A percentile compares a stretch with the other conserved stretches of the same genome.
These are phyloP conservation scores for Schizopygopsis malacanthus DNA, from an alignment of 2,797 vertebrate genomes.

Conservation along the genomic window DNA sequence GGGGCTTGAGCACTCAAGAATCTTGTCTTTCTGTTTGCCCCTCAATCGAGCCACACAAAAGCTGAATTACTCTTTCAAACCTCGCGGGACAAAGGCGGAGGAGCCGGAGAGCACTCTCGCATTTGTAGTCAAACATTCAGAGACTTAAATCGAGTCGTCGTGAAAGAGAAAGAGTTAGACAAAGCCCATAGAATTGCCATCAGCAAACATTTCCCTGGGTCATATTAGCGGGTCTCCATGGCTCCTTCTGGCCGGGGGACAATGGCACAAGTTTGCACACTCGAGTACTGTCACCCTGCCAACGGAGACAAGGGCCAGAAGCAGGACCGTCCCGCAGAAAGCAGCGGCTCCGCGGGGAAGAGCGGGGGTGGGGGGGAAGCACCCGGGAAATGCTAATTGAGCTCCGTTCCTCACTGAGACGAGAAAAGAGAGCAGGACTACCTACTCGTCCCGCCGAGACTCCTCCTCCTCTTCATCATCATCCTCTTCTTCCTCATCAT, in stretches of 20 bases:
- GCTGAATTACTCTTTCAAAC: conserved; percentile 99
- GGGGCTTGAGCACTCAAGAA: conserved; percentile 98
- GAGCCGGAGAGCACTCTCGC: conserved; percentile 99
- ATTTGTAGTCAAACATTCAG: conserved; percentile 99
- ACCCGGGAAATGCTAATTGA: conserved; percentile 93
- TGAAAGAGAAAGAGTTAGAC: conserved; percentile 99
- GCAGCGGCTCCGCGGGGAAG: conserved; percentile 89
- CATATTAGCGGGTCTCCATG: conserved; percentile 99
- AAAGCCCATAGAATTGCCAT: conserved; percentile 99
- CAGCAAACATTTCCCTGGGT: conserved; percentile 99
- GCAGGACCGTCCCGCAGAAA: conserved; percentile 93
- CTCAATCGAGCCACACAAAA: conserved; percentile 99
- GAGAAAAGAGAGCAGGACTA: conserved; percentile 68
- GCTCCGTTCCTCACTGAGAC: conserved; percentile 86
- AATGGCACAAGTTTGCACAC: conserved; percentile 99
- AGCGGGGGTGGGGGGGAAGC: conserved; percentile 81
- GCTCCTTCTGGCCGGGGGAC: conserved; percentile 95
- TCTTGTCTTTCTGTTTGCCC: conserved; percentile 99
- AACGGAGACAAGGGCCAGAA: conserved; percentile 96
- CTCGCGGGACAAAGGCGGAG: conserved; percentile 93
- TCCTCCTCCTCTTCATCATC: conserved; percentile 52
- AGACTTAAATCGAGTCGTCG: conserved; percentile 99
- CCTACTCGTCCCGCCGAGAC: conserved; percentile 72
- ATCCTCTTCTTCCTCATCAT: fast-evolving
- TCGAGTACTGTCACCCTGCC: conserved; percentile 99